A percentile compares a stretch with the other conserved stretches of the same genome.
Evolutionary conservation across 2,113 vertebrate genomes (phyloP).

Genomic region (Oryzias curvinotus): DNA sequence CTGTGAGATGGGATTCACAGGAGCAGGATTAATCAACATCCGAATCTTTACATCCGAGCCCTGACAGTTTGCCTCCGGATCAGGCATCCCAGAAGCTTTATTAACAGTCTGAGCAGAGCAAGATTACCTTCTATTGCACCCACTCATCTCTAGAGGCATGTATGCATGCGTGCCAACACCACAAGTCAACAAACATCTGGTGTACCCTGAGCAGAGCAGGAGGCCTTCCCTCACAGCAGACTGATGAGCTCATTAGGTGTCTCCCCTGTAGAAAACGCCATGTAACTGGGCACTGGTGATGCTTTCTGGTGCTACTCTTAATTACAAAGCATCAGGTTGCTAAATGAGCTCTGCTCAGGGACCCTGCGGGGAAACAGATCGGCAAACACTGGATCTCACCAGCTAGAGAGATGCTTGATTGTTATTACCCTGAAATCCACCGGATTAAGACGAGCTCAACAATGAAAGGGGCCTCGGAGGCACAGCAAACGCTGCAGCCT

Average conservation of each 20-base stretch:
- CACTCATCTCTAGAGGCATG: neutral
- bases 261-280: constrained; percentile 66
- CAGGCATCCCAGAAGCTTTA: too few species aligned
- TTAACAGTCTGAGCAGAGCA: too few species aligned
- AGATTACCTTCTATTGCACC: too few species aligned
- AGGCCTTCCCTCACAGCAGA: constrained; percentile 67
- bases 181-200: constrained; percentile 72
- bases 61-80: too few species aligned
- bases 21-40: too few species aligned
- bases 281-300: constrained; percentile 59
- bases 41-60: too few species aligned
- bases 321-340: constrained; percentile 68
- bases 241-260: constrained; percentile 71
- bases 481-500: neutral
- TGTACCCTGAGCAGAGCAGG: constrained; percentile 14
- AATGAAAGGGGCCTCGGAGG: constrained; percentile 16
- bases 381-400: constrained; percentile 39
- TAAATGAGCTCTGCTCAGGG: constrained; percentile 63
- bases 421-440: constrained; percentile 40
- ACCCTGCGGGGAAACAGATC: constrained; percentile 59
- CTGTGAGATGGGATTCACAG: too few species aligned
- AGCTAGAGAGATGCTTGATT: constrained; percentile 38
- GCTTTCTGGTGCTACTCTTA: constrained; percentile 59
- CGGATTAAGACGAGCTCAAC: constrained; percentile 43
- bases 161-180: constrained; percentile 3